Evolutionary conservation across 2,113 vertebrate genomes (phyloP), one percentile per base, ranked within the genome.

Genomic region (Leptocoma aspasia): DNA sequence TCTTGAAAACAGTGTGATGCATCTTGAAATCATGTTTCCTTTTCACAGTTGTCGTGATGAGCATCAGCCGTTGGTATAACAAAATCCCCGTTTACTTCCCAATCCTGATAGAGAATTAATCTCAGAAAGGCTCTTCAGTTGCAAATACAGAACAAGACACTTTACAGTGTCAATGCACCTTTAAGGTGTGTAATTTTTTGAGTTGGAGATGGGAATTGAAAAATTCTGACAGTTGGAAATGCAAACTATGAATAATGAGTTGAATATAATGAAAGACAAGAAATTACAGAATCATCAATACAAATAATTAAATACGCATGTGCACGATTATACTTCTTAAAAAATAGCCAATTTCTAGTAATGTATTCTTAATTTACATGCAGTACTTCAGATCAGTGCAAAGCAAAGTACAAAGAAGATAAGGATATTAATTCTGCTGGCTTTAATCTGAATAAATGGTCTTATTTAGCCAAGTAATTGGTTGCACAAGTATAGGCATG

Each of bases 81-180:
- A 41, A 49, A 72, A 57, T 61, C 28, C 18, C 3, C 0, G 0
- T 63, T 93, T 0, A 0, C 24, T 92, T 85, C 44, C 30, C 33
- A 39, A 0, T 75, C 23, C 22, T 14, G 13, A 11, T 39, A 15
- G 31, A 49, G 82, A 56, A 27, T 71, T 79, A 24, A 39, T 52
- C 28, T 79, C 22, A 24, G 73, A 63, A 44, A 52, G 52, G 35
- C 1, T 59, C 12, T 82, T 68, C 1, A 2, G 9, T 41, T 61
- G 68, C 76, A 73, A 33, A 45, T 72, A 41, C 3, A 60, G 37
- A 35, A 52, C 0, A 0, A 92, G 61, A 72, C 5, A 4, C 24
- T 82, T 60, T 10, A 47, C 31, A 33, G 7, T 50, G 21, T 59
- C 21, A 27, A 13, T 17, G 21, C 50, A 73, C 13, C 35, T 28